Percentiles rank a stretch among this genome's conserved stretches.
Evolutionary conservation across 2,797 vertebrate genomes (phyloP).

Genomic region (Decapterus maruadsi): DNA sequence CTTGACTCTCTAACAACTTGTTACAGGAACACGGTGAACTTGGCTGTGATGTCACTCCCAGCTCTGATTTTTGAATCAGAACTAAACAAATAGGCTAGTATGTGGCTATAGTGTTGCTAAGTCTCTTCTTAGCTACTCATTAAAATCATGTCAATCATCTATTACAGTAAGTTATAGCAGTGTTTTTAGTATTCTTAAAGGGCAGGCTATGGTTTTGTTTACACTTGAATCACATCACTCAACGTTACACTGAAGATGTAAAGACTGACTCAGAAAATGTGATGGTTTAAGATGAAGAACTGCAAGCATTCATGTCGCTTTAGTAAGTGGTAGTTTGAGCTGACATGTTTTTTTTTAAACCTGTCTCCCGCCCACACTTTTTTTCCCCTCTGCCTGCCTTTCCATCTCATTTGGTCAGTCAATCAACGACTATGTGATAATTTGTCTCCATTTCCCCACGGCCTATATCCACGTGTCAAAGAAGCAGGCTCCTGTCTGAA

Average conservation of each 20-base stretch:
- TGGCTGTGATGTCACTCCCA: no score
- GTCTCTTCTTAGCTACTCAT: not conserved
- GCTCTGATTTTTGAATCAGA: no score
- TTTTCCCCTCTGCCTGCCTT: slow-evolving; percentile 18
- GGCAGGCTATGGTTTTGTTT: not conserved
- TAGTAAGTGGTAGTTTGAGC: slow-evolving; percentile 7
- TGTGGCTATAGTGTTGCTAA: no score
- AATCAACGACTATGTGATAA: slow-evolving; percentile 52
- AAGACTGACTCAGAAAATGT: slow-evolving; percentile 28
- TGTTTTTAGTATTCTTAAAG: not conserved
- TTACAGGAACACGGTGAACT: no score
- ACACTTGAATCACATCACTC: not conserved
- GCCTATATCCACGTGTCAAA: slow-evolving; percentile 42
- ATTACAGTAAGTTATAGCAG: not conserved
- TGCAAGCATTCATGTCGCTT: slow-evolving; percentile 15
- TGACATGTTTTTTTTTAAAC: slow-evolving; percentile 11
- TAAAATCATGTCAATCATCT: not conserved
- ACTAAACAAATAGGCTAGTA: no score
- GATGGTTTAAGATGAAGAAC: slow-evolving; percentile 10
- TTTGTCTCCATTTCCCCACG: slow-evolving; percentile 58
- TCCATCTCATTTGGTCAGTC: slow-evolving; percentile 51
- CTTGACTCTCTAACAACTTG: no score
- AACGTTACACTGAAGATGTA: slow-evolving; percentile 2
- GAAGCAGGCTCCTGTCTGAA: slow-evolving; percentile 19
- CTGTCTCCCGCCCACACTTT: slow-evolving; percentile 21